Percentiles rank a stretch among this genome's conserved stretches.
Evolutionary conservation across 2,113 vertebrate genomes (phyloP).

Genomic region (Cyanoliseus patagonus): DNA sequence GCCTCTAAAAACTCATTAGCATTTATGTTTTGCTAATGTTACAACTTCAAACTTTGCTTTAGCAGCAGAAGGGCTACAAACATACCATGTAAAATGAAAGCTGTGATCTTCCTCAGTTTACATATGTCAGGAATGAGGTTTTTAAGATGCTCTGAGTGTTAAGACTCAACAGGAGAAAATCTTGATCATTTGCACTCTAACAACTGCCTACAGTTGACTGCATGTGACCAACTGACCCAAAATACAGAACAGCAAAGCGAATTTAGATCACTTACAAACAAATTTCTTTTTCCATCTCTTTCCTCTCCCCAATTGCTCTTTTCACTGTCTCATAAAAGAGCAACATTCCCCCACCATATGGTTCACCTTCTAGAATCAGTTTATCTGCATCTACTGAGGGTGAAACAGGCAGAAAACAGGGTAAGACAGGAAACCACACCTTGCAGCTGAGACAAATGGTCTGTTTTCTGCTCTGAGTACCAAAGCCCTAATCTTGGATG

Average conservation of each 20-base stretch:
- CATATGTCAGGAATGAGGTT: not conserved
- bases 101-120: not conserved
- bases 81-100: not conserved
- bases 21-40: not conserved
- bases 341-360: conserved; percentile 75
- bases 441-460: conserved; percentile 32
- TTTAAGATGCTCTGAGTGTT: not conserved
- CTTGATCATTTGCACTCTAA: not conserved
- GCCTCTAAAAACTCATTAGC: not conserved
- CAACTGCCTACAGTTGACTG: not conserved
- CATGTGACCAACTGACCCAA: not conserved
- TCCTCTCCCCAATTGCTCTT: not conserved
- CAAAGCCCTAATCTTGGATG: not conserved
- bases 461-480: not conserved
- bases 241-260: not conserved
- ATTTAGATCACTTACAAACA: conserved; percentile 5
- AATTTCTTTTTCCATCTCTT: conserved; percentile 9
- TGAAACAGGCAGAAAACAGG: conserved; percentile 42
- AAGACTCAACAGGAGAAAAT: not conserved
- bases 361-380: conserved; percentile 33
- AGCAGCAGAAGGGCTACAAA: not conserved
- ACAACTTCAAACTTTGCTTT: not conserved
- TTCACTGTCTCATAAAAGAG: not conserved
- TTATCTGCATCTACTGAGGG: conserved; percentile 64
- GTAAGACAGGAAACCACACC: conserved; percentile 61